Evolutionary conservation across 2,888 invertebrate genomes (phyloP).

Genomic region (Idaea biselata): DNA sequence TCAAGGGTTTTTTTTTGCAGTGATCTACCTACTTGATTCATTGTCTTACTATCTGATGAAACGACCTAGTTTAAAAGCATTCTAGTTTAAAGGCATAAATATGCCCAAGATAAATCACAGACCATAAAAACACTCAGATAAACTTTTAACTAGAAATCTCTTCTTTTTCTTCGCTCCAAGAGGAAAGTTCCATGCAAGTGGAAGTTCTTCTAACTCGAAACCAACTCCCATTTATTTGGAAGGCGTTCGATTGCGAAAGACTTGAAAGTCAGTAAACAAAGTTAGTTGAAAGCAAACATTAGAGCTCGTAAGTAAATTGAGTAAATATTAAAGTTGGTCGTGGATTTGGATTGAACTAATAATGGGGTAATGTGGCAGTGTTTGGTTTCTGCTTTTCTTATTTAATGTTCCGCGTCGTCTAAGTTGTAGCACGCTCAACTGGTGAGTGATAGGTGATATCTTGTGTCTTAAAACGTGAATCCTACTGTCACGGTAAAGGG

Average conservation of each 20-base stretch:
- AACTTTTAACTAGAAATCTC: background rate
- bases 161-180: background rate
- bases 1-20: too few relatives aligned
- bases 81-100: background rate
- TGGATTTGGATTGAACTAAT: background rate
- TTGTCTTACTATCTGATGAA: too few relatives aligned
- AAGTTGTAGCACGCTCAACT: too few relatives aligned
- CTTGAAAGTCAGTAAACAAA: constrained; percentile 2
- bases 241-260: constrained; percentile 5
- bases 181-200: background rate
- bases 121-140: background rate
- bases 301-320: background rate
- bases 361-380: background rate
- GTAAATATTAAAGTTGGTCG: background rate
- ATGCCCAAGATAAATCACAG: background rate
- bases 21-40: too few relatives aligned
- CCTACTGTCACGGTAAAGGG: too few relatives aligned
- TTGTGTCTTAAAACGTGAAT: too few relatives aligned
- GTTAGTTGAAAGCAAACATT: constrained; percentile 6
- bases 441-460: too few relatives aligned
- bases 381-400: background rate
- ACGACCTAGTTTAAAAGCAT: too few relatives aligned
- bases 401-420: too few relatives aligned
- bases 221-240: constrained; percentile 7
- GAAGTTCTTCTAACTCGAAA: constrained; percentile 2